Evolutionary conservation across 2,113 vertebrate genomes (phyloP), one percentile per base, ranked within the genome.

Genomic region (Trochalopteron elliotii): DNA sequence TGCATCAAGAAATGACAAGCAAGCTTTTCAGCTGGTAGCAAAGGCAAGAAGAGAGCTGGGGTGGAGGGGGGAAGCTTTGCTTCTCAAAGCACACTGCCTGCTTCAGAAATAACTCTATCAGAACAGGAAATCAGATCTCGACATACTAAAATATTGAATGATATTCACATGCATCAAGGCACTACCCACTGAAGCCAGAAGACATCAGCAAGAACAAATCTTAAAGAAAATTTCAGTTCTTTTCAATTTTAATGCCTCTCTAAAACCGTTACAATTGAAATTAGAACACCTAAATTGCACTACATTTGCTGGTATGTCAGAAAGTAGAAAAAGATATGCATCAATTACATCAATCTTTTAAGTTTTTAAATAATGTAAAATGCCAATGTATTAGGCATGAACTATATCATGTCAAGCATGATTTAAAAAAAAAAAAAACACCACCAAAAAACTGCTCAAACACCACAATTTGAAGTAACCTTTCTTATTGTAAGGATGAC

Each of bases 1-100:
- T 93, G 71, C 81, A 96, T 90, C 89, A 91, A 87, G 72, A 83
- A 64, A 83, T 71, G 88, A 93, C 61, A 92, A 96, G n/a, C 31
- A 81, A 40, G 17, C 21, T 88, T 88, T 93, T 68, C 83, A 72
- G 50, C 71, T 70, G 33, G 82, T 61, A 96, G 63, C 63, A 95
- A 91, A 95, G 45, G 52, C 63, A 90, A 92, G 52, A 83, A 63
- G 56, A 94, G 28, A 87, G 57, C 55, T 68, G 33, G 7, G 10
- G 31, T 1, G 9, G 28, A 47, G 8, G 16, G 5, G 6, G 22
- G 24, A 47, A 94, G n/a, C 25, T 49, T 44, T 63, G 12, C 49
- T 83, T 82, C 79, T 64, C 35, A 78, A 72, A 95, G 67, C 24
- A 55, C 35, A 56, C 37, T 30, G 35, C 11, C 18, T 74, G 77